Evolutionary conservation across 2,888 invertebrate species (phyloP), one percentile per base, ranked within the genome.

Genomic region (Zaprionus lineosus): DNA sequence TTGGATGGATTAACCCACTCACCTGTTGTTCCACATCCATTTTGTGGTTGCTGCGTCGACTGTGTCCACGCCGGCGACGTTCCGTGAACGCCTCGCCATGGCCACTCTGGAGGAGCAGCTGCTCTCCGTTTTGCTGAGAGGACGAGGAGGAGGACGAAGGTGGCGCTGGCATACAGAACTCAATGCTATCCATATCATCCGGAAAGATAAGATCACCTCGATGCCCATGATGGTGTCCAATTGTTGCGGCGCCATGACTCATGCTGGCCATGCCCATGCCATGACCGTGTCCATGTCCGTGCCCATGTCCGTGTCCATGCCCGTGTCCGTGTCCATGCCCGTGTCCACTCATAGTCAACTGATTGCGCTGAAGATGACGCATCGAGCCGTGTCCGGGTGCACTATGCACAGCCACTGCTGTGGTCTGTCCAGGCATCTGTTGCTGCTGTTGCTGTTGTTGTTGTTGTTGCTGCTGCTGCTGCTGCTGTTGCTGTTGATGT

Each of bases 21-120:
- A 90, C 89, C 88, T 89, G 89, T 48, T 90, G 89, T 52, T 89
- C 89, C 2, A 88, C 87, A 56, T 89, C 89, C 70, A 89, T 84
- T 75, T 90, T 90, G 53, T 89, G 89, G 60, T 89, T 89, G 56
- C 89, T 89, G 39, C 89, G 82, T 19, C 89, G 84, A 41, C 86
- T 89, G 68, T 89, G 86, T 1, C 89, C 87, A 14, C 89, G 79
- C 14, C 89, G 72, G 2, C 89, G 83, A 5, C 89, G 79, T 57
- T 90, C 89, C 51, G 87, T 87, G 37, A 89, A 89, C 2, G 87
- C 86, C 46, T 89, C 87, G 3, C 72, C 83, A 26, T 83, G 83
- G 3, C 57, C 64, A 26, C 76, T 84, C 36, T 79, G 84, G 24
- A 84, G 72, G 24, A 87, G 59, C 37, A 87, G 12, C 51, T 84